Evolutionary conservation across 35 echinoderm and acorn worm genomes (phyloP).

Genomic region (Ophiothrix spiculata): DNA sequence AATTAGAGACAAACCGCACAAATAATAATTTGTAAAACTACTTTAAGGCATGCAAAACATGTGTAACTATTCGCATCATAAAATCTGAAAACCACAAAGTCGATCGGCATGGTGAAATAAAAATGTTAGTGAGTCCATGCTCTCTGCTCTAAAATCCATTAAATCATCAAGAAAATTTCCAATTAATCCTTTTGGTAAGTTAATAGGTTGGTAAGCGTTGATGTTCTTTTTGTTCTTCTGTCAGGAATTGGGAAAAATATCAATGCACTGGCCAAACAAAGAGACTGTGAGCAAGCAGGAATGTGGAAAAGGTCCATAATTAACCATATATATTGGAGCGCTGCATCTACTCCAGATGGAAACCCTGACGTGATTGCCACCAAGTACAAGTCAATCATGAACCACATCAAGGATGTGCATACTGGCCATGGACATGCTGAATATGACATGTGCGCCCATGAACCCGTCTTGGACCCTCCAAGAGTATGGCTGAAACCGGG

Average conservation of each 20-base stretch:
- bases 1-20: too few species aligned
- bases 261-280: not conserved
- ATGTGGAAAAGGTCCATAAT: conserved; percentile 28
- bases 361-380: conserved; percentile 42
- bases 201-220: not conserved
- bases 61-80: too few species aligned
- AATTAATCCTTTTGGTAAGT: not conserved
- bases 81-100: too few species aligned
- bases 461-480: not conserved
- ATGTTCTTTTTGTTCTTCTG: not conserved
- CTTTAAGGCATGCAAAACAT: too few species aligned
- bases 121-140: too few species aligned
- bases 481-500: not conserved
- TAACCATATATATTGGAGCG: conserved; percentile 61
- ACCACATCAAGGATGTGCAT: conserved; percentile 41
- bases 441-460: not conserved
- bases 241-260: conserved; percentile 29
- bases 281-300: conserved; percentile 24
- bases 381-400: conserved; percentile 31
- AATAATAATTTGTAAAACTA: too few species aligned
- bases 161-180: too few species aligned
- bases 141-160: too few species aligned
- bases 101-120: too few species aligned
- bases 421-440: not conserved
- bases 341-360: conserved; percentile 48